Evolutionary conservation across 2,113 vertebrate species (phyloP).

Genomic region (Butastur rufipennis): DNA sequence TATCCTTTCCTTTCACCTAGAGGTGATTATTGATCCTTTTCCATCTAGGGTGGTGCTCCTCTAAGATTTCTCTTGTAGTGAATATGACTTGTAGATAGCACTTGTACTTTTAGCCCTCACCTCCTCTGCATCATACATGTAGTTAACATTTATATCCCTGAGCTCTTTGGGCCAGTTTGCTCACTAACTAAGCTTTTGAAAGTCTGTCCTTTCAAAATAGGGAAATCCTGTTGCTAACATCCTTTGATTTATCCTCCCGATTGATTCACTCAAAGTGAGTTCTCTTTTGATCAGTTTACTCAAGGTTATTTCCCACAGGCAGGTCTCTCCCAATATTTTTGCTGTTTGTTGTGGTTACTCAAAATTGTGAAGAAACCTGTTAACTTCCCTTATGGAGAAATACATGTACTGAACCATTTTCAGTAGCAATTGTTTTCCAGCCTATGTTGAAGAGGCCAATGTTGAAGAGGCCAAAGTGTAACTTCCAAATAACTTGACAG

Average conservation of each 20-base stretch:
- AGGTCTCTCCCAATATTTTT: neutral
- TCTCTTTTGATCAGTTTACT: neutral
- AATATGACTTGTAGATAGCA: neutral
- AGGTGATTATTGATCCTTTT: neutral
- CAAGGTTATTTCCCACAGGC: neutral
- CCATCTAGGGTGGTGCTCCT: neutral
- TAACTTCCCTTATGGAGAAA: neutral
- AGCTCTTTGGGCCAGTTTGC: neutral
- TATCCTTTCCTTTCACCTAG: neutral
- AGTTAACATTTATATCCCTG: neutral
- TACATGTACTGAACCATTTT: neutral
- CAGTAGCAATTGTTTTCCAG: neutral
- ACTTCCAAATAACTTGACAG: neutral
- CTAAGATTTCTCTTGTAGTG: neutral
- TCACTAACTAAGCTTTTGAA: neutral
- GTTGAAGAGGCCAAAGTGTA: neutral
- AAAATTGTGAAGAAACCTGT: neutral
- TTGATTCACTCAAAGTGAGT: neutral
- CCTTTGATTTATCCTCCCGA: neutral
- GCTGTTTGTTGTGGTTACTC: neutral
- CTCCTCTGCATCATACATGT: neutral
- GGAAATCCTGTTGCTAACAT: neutral
- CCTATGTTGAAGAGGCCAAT: neutral
- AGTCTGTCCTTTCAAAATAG: neutral
- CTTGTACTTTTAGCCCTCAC: neutral